Conservation (phyloP, 1,140 invertebrate genomes). For the Panulirus ornatus region DNA sequence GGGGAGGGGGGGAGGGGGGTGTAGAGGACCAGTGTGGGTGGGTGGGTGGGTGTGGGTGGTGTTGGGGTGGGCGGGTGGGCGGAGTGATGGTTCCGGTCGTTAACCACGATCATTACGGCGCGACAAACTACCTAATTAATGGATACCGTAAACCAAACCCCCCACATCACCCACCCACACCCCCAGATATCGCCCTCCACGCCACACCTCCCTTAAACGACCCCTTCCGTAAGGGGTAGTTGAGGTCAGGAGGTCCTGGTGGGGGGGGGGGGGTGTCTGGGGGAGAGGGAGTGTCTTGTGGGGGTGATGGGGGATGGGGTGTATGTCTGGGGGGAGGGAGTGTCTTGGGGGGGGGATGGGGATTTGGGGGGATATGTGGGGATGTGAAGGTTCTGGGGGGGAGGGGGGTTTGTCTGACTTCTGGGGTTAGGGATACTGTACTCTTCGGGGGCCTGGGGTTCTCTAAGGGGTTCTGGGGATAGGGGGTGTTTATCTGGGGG, state of each 20-base stretch:
- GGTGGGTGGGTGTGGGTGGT: constrained; percentile 1
- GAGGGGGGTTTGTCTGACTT: too few species aligned
- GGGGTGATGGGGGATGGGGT: too few species aligned
- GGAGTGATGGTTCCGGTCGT: constrained; percentile 28
- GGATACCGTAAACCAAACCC: not conserved
- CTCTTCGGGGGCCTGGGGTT: too few species aligned
- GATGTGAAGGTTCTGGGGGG: too few species aligned
- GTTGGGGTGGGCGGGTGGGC: not conserved
- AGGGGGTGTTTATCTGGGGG: too few species aligned
- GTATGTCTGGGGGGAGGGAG: too few species aligned
- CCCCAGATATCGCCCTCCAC: too few species aligned
- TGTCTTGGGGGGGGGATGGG: too few species aligned
- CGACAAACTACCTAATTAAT: constrained; percentile 9
- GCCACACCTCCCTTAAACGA: not conserved
- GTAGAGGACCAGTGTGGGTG: not conserved
- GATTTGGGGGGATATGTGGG: too few species aligned
- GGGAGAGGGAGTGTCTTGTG: not conserved
- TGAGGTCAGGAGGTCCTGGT: not conserved
- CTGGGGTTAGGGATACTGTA: too few species aligned
- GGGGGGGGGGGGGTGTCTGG: not conserved
- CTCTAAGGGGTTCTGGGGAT: too few species aligned
- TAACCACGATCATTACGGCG: not conserved
- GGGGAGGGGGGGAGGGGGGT: not conserved
- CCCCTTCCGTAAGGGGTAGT: not conserved
- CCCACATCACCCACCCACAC: too few species aligned